Conservation (phyloP, 2,888 invertebrate species). For the Drepana falcataria region DNA sequence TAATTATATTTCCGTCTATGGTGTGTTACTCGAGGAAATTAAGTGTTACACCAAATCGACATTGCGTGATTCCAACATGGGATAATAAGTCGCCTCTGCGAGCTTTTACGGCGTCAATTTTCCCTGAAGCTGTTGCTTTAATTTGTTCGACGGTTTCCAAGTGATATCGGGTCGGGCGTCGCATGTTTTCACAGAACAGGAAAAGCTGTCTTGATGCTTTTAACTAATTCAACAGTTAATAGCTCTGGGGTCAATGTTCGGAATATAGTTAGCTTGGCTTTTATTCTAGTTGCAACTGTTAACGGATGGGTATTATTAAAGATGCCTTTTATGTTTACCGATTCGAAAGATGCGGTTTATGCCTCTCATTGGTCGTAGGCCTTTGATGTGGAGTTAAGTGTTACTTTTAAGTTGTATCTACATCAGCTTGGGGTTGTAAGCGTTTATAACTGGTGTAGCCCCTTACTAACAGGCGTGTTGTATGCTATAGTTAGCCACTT, state of each 20-base stretch:
- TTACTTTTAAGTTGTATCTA: no score
- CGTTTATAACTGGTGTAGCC: no score
- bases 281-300: no score
- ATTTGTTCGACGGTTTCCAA: background rate
- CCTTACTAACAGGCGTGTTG: no score
- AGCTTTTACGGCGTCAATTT: background rate
- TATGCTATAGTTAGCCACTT: no score
- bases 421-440: no score
- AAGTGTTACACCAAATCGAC: background rate
- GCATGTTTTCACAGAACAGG: background rate
- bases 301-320: no score
- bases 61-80: background rate
- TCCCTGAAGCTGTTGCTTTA: background rate
- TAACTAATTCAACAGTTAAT: background rate
- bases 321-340: no score
- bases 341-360: no score
- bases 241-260: background rate
- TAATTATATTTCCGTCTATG: background rate
- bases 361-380: no score
- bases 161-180: background rate
- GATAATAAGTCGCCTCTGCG: background rate
- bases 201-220: background rate
- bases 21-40: background rate
- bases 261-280: background rate
- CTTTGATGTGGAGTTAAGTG: no score